Evolutionary conservation across 2,797 vertebrate species (phyloP), one percentile per base, ranked within the genome.

Genomic region (Sebastes diaconus): DNA sequence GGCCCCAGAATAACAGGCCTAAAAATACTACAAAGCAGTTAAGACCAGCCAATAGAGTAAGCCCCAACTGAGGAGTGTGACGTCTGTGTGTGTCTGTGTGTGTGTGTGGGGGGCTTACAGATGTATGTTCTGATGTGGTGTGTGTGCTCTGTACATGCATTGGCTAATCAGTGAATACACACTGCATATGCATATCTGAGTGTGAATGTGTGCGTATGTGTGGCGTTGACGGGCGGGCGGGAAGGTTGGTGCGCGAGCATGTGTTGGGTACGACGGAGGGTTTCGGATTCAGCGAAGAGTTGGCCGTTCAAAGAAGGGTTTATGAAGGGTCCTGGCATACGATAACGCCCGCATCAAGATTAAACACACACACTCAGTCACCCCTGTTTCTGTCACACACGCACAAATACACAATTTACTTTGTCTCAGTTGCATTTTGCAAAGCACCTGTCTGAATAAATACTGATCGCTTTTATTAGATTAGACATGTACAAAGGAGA

Each of bases 1-100:
- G 86, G 86, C 90, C 91, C 94, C 84, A 88, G 90, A 94, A 94
- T 94, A 95, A 95, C 94, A 95, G 92, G 39, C 91, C 95, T 96
- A 95, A 95, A 96, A 96, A 96, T 96, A 96, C 93, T 92, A 93
- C 95, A 94, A 94, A 95, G 95, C 94, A 92, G 92, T 91, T 94
- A 91, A 94, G 91, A 94, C 90, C 88, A 91, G 88, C 93, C 93
- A 94, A 93, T 93, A 36, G 90, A 88, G 83, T 82, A 42, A 83
- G 87, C 68, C 82, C 86, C 83, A 79, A 85, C 91, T 76, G 78
- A 88, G 80, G 76, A 88, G 84, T 61, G 86, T 90, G 88, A 89
- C 76, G 83, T 86, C 24, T 25, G n/a, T 79, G 75, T 81, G 70
- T 84, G 86, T 84, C 64, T 75, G 18, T 24, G 59, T 75, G 20